Percentiles rank a stretch among this genome's conserved stretches.
Conservation (phyloP, 2,797 vertebrate species). For the Malacoctenus gilli region DNA sequence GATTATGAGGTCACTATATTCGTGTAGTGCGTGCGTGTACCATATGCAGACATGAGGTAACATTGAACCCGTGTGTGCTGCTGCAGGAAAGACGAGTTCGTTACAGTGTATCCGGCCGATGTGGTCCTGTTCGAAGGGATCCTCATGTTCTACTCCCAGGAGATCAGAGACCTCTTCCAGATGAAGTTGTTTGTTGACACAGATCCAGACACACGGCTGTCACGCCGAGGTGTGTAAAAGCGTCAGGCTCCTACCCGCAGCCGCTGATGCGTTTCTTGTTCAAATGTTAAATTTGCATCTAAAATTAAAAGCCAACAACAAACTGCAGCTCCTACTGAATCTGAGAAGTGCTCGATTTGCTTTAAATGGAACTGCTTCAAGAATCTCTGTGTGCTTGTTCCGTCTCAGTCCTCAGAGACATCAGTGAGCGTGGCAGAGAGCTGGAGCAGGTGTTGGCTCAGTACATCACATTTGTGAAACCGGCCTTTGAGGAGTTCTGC, state of each 20-base stretch:
- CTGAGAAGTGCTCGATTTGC: too few relatives aligned
- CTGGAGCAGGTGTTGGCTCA: slow-evolving; percentile 94
- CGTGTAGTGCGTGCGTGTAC: too few relatives aligned
- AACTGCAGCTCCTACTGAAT: too few relatives aligned
- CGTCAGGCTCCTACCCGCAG: neutral
- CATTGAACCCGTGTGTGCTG: slow-evolving; percentile 15
- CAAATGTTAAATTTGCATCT: too few relatives aligned
- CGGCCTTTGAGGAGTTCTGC: slow-evolving; percentile 98
- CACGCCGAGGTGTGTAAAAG: slow-evolving; percentile 81
- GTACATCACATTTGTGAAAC: slow-evolving; percentile 98
- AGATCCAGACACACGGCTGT: slow-evolving; percentile 94
- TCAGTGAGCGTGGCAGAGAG: slow-evolving; percentile 91
- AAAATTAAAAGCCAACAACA: too few relatives aligned
- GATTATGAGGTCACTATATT: too few relatives aligned
- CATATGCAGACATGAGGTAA: too few relatives aligned
- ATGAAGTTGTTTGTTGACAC: slow-evolving; percentile 99
- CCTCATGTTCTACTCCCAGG: slow-evolving; percentile 95
- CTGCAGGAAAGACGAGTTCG: slow-evolving; percentile 92
- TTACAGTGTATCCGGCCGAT: slow-evolving; percentile 93
- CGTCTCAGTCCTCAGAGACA: slow-evolving; percentile 92
- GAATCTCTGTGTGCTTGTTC: neutral
- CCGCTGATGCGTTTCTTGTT: too few relatives aligned
- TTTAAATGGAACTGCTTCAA: too few relatives aligned
- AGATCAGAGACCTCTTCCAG: slow-evolving; percentile 95
- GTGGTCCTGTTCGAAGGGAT: slow-evolving; percentile 98